Evolutionary conservation across 2,797 vertebrate species (phyloP), one percentile per base, ranked within the genome.

Genomic region (Eidolon dupreanum): DNA sequence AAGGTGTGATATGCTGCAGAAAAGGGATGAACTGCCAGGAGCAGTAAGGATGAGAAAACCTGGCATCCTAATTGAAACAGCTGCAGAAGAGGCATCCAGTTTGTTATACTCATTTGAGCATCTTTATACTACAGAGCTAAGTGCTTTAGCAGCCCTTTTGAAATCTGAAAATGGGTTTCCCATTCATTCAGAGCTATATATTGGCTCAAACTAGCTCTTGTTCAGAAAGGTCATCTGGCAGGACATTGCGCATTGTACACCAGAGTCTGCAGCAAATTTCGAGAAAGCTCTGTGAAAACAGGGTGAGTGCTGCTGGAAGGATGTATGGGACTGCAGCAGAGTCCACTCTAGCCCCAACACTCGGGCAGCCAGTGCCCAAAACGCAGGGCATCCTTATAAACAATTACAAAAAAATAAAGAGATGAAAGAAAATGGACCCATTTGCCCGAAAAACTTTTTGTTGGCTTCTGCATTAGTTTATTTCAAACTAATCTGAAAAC

Each of bases 401-500:
- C 97, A 97, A 95, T 31, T 53, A 51, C 9, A 77, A 74, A 75
- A 75, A 97, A 98, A 98, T 94, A 84, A 92, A 98, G 95, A 97
- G 97, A 98, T 97, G 97, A 98, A 92, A 98, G 96, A 97, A 98
- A 98, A 98, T 97, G 97, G 98, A 98, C 96, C 95, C 96, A 98
- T 96, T 97, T 97, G 96, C 93, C 94, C 97, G 90, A 96, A 98
- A 98, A 97, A 97, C 91, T 61, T 97, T 96, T 91, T 96, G 93
- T 96, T 96, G 10, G 93, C 90, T 98, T 98, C 93, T 97, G 94
- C 74, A 88, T 88, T 95, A 97, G 97, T 98, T 97, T 96, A 98
- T 98, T 98, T 98, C 93, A 98, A 98, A 98, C 96, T 97, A 97
- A 97, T 97, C 98, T 98, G 95, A 97, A 98, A 98, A 98, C 86